A percentile compares a stretch with the other conserved stretches of the same genome.
phyloP scores from a whole-genome alignment of 2,888 invertebrate genomes.

The Lissocephala sabroskyi region DNA sequence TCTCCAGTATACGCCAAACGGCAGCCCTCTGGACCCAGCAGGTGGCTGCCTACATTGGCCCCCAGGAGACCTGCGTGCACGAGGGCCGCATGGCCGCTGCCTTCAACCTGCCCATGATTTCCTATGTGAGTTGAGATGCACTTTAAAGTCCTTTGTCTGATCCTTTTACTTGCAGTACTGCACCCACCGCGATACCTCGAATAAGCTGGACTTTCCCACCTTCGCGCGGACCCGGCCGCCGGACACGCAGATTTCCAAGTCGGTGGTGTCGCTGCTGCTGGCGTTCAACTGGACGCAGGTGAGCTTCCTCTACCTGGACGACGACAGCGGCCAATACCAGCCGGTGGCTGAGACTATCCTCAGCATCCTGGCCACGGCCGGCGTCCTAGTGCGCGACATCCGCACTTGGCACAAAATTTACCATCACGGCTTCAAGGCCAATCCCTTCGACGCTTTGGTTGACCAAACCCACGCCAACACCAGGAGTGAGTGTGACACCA shows the following conservation, averaged over 20 bases:
- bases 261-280: constrained; percentile 87
- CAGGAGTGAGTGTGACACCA: constrained; percentile 83
- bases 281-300: constrained; percentile 94
- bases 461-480: constrained; percentile 87
- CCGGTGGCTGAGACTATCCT: constrained; percentile 86
- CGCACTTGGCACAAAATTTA: constrained; percentile 81
- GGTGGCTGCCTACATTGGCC: constrained; percentile 91
- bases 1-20: constrained; percentile 87
- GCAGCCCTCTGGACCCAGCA: constrained; percentile 88
- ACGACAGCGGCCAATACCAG: constrained; percentile 82
- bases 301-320: constrained; percentile 85
- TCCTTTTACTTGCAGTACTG: constrained; percentile 82
- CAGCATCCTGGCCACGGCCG: constrained; percentile 80
- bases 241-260: constrained; percentile 94
- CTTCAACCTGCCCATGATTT: constrained; percentile 96
- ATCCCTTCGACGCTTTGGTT: constrained; percentile 89
- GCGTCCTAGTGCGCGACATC: constrained; percentile 79
- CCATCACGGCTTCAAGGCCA: constrained; percentile 86
- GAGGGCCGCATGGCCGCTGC: constrained; percentile 95
- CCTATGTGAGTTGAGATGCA: constrained; percentile 83
- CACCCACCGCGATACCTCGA: constrained; percentile 89
- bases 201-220: constrained; percentile 90
- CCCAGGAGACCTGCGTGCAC: constrained; percentile 87
- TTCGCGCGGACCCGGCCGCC: constrained; percentile 94
- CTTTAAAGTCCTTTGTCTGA: neutral